Conservation (phyloP, 92 coral and sea anemone genomes). For the Pocillopora meandrina region DNA sequence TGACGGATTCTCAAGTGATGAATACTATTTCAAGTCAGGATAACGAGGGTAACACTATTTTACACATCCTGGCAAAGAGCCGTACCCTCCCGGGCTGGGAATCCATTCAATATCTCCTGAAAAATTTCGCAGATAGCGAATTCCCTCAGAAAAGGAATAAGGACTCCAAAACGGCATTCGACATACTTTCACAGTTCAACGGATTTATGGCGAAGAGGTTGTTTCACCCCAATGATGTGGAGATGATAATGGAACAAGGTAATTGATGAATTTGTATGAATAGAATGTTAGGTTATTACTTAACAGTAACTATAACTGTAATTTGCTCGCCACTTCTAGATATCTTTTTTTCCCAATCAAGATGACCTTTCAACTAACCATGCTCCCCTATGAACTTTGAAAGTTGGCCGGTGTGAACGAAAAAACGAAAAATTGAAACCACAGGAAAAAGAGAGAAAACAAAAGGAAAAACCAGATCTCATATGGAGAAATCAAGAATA, state of each 20-base stretch:
- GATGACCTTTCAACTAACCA: too few species aligned
- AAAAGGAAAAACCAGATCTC: too few species aligned
- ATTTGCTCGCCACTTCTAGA: too few species aligned
- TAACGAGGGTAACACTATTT: slow-evolving; percentile 51
- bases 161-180: slow-evolving; percentile 34
- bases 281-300: too few species aligned
- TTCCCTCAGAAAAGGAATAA: slow-evolving; percentile 40
- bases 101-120: slow-evolving; percentile 44
- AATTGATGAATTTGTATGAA: not conserved
- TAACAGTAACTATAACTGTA: not conserved
- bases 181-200: slow-evolving; percentile 14
- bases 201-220: slow-evolving; percentile 12
- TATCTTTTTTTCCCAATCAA: too few species aligned
- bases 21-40: slow-evolving; percentile 46
- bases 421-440: too few species aligned
- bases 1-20: slow-evolving; percentile 31
- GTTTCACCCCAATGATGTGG: slow-evolving; percentile 12
- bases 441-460: too few species aligned
- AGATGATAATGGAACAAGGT: slow-evolving; percentile 6
- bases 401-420: too few species aligned
- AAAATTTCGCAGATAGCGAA: slow-evolving; percentile 26
- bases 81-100: slow-evolving; percentile 36
- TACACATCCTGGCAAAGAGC: slow-evolving; percentile 50
- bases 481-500: too few species aligned
- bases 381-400: too few species aligned